Conservation (phyloP, 2,113 vertebrate species). For the Pangasianodon hypophthalmus region DNA sequence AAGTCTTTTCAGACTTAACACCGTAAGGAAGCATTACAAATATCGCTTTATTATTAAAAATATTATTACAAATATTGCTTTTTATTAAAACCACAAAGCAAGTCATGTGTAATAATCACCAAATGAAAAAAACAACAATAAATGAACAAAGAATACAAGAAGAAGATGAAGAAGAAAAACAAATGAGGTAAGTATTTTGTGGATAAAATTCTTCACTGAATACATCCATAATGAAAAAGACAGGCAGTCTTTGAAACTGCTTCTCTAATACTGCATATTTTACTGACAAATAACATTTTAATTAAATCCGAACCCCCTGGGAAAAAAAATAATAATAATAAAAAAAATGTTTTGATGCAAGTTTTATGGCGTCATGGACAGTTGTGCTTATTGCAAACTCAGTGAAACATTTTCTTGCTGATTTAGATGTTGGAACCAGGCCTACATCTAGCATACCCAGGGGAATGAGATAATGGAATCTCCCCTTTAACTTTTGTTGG, state of each 20-base stretch:
- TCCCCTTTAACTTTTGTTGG: constrained; percentile 46
- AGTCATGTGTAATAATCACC: background rate
- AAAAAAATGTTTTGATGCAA: background rate
- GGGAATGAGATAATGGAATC: constrained; percentile 50
- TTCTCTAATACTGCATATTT: background rate
- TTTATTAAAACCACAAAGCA: background rate
- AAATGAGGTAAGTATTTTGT: background rate
- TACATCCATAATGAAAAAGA: background rate
- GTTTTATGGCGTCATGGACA: constrained; percentile 25
- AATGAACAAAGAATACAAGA: background rate
- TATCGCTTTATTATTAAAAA: background rate
- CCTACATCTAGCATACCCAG: constrained; percentile 26
- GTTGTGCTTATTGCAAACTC: constrained; percentile 36
- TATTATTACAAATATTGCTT: background rate
- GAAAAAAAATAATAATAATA: background rate
- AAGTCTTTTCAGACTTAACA: background rate
- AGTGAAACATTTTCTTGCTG: constrained; percentile 36
- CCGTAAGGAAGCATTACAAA: background rate
- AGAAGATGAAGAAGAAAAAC: background rate
- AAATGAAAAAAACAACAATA: background rate
- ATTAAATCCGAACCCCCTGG: background rate
- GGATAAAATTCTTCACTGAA: background rate
- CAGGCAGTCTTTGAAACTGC: background rate
- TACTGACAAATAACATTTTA: constrained; percentile 20
- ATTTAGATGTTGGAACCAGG: constrained; percentile 24